Evolutionary conservation across 2,797 vertebrate genomes (phyloP), one percentile per base, ranked within the genome.

Genomic region (Macroramphosus scolopax): DNA sequence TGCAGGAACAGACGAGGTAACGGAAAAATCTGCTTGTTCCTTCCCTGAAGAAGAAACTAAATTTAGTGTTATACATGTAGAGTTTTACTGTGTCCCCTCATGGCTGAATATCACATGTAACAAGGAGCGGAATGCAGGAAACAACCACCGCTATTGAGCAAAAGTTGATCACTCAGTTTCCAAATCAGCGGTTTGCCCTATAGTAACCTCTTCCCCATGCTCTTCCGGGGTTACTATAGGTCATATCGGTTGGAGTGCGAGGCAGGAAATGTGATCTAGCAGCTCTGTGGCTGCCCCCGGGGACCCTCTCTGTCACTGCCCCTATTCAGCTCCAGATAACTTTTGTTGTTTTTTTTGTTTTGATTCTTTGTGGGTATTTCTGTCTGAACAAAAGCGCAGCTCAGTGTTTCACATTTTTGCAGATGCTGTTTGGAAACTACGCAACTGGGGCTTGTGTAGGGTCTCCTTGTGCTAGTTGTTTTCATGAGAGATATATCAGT

Each of bases 1-100:
- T 98, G 48, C 97, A 99, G 81, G 97, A 99, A 58, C 95, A 97
- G 83, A 97, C 96, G 0, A 94, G 96, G 97, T 97, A 87, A 55
- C n/a, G n/a, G n/a, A n/a, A n/a, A n/a, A n/a, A n/a, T n/a, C n/a
- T n/a, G n/a, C n/a, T n/a, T n/a, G n/a, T n/a, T n/a, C n/a, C n/a
- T n/a, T n/a, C n/a, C n/a, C n/a, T n/a, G n/a, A n/a, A n/a, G n/a
- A n/a, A n/a, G n/a, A n/a, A n/a, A n/a, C n/a, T n/a, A n/a, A n/a
- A n/a, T n/a, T n/a, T n/a, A n/a, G n/a, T n/a, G n/a, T n/a, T n/a
- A n/a, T n/a, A n/a, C n/a, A n/a, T n/a, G n/a, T n/a, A n/a, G n/a
- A n/a, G n/a, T n/a, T n/a, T n/a, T n/a, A n/a, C n/a, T n/a, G n/a
- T n/a, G n/a, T n/a, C n/a, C n/a, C n/a, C n/a, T n/a, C n/a, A n/a